Evolutionary conservation across 1,140 invertebrate genomes (phyloP), one percentile per base, ranked within the genome.

Genomic region (Neotoxoptera formosana): DNA sequence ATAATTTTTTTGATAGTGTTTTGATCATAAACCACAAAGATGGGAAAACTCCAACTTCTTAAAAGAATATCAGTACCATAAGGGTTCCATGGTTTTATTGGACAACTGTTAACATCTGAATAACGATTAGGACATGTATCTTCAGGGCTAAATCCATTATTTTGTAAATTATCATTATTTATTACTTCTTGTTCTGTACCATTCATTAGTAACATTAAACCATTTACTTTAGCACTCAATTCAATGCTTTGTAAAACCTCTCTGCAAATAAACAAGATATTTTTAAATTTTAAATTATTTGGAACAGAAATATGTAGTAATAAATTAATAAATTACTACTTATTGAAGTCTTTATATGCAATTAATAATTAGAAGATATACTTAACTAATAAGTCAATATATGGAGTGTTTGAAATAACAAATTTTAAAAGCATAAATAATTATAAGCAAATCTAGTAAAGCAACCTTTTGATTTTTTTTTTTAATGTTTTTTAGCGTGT

Each of bases 71-170:
- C 96, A 20, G 96, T 97, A 17, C 98, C 98, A 94, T 95, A 94
- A 51, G 96, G 96, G 96, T 99, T 99, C 98, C 98, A 99, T 9
- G 96, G 96, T 47, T 93, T 20, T 14, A 25, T 51, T 36, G 84
- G 56, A 34, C 90, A 92, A 45, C 60, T 67, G 8, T 25, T 51
- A 34, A 95, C 94, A 95, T 96, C 96, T 93, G 96, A 97, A 94
- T 96, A 96, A 95, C 97, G 96, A 96, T 99, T 99, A 1, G 98
- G 98, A 95, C 98, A 99, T 34, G 95, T 96, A 36, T 97, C 96
- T 94, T 99, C 98, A 84, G 97, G 97, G n/a, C 97, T 93, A 56
- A 86, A 92, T 86, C 76, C 81, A 81, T 36, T 94, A 67, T 56
- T 23, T 45, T 51, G 36, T 81, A 89, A 47, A 90, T 93, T 93